These are phyloP conservation scores for Steatornis caripensis DNA, from an alignment of 2,113 vertebrate genomes.

Conservation along the genomic window DNA sequence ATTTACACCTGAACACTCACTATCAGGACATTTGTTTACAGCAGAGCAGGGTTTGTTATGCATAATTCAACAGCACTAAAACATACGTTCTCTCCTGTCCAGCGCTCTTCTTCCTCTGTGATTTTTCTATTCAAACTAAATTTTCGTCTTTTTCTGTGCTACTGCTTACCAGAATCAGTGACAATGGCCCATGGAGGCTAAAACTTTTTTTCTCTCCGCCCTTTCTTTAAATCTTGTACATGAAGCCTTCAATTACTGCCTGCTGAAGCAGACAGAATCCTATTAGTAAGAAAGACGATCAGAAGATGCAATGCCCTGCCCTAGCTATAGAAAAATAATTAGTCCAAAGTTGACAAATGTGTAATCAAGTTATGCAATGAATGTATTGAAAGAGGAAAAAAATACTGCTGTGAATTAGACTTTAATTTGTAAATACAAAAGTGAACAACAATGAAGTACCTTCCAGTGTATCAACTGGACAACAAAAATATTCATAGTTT, in stretches of 20 bases:
- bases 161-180: slow-evolving; percentile 72
- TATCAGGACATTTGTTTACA: background rate
- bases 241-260: slow-evolving; percentile 87
- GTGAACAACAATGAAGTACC: background rate
- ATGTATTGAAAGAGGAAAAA: slow-evolving; percentile 35
- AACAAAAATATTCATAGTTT: background rate
- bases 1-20: background rate
- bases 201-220: slow-evolving; percentile 67
- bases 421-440: slow-evolving; percentile 36
- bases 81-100: slow-evolving; percentile 36
- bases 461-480: background rate
- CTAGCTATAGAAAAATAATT: slow-evolving; percentile 86
- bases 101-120: slow-evolving; percentile 38
- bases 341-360: slow-evolving; percentile 85
- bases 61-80: slow-evolving; percentile 44
- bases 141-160: slow-evolving; percentile 72
- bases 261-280: slow-evolving; percentile 91
- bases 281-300: slow-evolving; percentile 85
- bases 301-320: slow-evolving; percentile 78
- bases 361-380: slow-evolving; percentile 75
- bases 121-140: slow-evolving; percentile 69
- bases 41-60: background rate
- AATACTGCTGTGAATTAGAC: slow-evolving; percentile 35
- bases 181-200: slow-evolving; percentile 71
- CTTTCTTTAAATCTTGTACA: slow-evolving; percentile 68